A percentile compares a stretch with the other conserved stretches of the same genome.
Evolutionary conservation across 2,113 vertebrate genomes (phyloP).

Genomic region (Dromaius novaehollandiae): DNA sequence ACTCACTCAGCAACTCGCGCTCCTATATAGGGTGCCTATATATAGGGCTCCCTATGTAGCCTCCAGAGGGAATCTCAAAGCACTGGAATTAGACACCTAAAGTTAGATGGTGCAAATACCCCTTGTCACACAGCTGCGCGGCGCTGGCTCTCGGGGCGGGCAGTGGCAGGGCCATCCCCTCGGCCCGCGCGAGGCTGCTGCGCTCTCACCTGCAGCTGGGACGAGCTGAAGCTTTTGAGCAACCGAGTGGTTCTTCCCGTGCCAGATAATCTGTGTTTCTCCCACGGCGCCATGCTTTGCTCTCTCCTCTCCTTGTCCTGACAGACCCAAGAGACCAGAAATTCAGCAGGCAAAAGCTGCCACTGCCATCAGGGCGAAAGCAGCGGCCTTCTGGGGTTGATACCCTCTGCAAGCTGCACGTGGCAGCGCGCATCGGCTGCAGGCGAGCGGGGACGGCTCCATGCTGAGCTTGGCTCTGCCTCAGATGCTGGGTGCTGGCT

Average conservation of each 20-base stretch:
- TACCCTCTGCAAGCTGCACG: fast-evolving
- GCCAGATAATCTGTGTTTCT: not conserved
- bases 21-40: slow-evolving; percentile 45
- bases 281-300: fast-evolving
- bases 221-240: not conserved
- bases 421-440: fast-evolving
- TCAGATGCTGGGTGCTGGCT: fast-evolving
- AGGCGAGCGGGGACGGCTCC: not conserved
- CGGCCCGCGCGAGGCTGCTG: not conserved
- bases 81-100: not conserved
- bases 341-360: not conserved
- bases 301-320: not conserved
- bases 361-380: fast-evolving
- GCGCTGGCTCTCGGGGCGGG: not conserved
- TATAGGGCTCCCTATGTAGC: slow-evolving; percentile 35
- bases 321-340: not conserved
- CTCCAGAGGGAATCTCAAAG: not conserved
- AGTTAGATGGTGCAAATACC: fast-evolving
- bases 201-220: not conserved
- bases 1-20: slow-evolving; percentile 45
- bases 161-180: not conserved
- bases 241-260: not conserved
- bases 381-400: fast-evolving
- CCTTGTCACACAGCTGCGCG: not conserved
- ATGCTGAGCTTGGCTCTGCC: fast-evolving